These are phyloP conservation scores for Zeuzera pyrina DNA, from an alignment of 2,888 invertebrate species.

Conservation along the genomic window DNA sequence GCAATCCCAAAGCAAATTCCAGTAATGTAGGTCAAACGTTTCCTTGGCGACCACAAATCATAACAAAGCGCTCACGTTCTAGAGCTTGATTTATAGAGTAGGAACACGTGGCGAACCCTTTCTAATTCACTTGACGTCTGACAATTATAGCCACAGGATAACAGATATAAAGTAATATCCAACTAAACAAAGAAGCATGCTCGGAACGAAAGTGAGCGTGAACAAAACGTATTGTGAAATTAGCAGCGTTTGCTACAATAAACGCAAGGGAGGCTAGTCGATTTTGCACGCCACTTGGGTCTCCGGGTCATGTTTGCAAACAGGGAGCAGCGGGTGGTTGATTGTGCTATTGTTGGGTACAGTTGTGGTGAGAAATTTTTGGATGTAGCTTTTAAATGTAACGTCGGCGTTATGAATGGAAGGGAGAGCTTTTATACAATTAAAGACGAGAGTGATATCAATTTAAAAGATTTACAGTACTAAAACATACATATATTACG, in stretches of 20 bases:
- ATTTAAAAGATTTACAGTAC: too few relatives aligned
- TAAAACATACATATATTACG: too few relatives aligned
- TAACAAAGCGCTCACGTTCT: slow-evolving; percentile 29
- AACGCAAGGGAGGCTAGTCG: too few relatives aligned
- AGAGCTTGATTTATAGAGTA: slow-evolving; percentile 24
- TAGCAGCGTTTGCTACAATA: too few relatives aligned
- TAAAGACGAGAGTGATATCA: too few relatives aligned
- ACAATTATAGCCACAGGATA: too few relatives aligned
- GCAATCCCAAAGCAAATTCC: slow-evolving; percentile 22
- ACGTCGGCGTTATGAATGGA: slow-evolving; percentile 9
- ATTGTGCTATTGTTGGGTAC: slow-evolving; percentile 51
- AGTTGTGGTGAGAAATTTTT: slow-evolving; percentile 12
- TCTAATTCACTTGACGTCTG: not conserved
- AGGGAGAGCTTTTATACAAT: slow-evolving; percentile 1
- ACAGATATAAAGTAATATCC: too few relatives aligned
- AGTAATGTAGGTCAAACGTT: slow-evolving; percentile 32
- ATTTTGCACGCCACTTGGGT: too few relatives aligned
- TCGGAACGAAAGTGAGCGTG: too few relatives aligned
- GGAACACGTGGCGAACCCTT: slow-evolving; percentile 21
- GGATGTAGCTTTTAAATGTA: slow-evolving; percentile 12
- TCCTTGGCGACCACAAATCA: slow-evolving; percentile 34
- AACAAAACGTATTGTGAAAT: too few relatives aligned
- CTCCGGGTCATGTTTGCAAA: slow-evolving; percentile 48
- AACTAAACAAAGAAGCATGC: too few relatives aligned
- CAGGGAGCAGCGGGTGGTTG: slow-evolving; percentile 49